These are phyloP conservation scores for Sylvia atricapilla DNA, from an alignment of 2,113 vertebrate genomes.

Conservation along the genomic window DNA sequence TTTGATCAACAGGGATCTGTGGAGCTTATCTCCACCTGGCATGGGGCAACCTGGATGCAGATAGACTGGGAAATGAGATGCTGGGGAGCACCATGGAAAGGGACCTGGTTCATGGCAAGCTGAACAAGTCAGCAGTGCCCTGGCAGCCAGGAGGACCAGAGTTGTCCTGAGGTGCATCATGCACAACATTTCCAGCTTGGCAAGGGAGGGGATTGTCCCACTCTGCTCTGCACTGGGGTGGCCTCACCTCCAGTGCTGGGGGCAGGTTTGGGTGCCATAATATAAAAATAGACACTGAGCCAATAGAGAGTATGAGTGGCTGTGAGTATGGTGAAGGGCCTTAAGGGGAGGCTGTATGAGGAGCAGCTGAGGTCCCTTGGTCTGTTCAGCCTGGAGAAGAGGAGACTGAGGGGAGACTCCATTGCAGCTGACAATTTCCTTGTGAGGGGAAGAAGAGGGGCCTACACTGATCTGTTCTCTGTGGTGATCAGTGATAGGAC, in stretches of 20 bases:
- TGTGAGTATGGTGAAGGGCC: neutral
- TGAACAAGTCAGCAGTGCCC: neutral
- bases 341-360: rapidly evolving
- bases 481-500: neutral
- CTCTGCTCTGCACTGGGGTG: rapidly evolving
- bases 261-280: neutral
- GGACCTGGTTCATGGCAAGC: rapidly evolving
- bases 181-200: rapidly evolving
- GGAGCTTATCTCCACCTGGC: neutral
- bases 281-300: neutral
- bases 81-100: neutral
- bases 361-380: neutral
- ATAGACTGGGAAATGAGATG: too few relatives aligned
- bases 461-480: neutral
- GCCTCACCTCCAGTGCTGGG: rapidly evolving
- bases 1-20: neutral
- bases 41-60: neutral
- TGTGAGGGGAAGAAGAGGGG: neutral
- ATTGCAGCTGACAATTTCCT: neutral
- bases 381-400: neutral
- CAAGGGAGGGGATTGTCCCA: neutral
- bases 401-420: neutral
- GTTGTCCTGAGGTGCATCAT: rapidly evolving
- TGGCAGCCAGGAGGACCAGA: neutral
- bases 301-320: neutral